These are phyloP conservation scores for Ailurus styani DNA, from an alignment of 2,113 vertebrate genomes.

Conservation along the genomic window DNA sequence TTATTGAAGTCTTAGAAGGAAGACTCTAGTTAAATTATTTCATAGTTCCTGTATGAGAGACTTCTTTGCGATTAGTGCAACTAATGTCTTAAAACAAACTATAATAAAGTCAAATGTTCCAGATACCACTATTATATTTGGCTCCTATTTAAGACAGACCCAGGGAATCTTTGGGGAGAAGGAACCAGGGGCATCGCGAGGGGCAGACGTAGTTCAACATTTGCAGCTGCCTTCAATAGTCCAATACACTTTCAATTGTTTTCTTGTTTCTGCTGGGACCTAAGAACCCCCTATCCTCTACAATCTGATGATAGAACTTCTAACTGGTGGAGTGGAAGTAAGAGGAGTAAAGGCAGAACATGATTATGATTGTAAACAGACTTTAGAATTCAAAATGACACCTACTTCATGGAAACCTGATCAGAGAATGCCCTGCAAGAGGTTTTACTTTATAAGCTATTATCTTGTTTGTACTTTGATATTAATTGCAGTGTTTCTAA, in stretches of 20 bases:
- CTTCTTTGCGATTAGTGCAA: constrained; percentile 53
- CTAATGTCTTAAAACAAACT: constrained; percentile 37
- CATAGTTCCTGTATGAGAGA: constrained; percentile 39
- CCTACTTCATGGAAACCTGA: not conserved
- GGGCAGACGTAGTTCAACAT: not conserved
- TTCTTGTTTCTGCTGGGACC: not conserved
- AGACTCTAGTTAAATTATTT: constrained; percentile 34
- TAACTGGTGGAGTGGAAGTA: not conserved
- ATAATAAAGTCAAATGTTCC: not conserved
- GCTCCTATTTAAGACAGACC: constrained; percentile 9
- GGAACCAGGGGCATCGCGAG: not conserved
- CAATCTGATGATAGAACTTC: not conserved
- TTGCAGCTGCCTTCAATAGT: constrained; percentile 1
- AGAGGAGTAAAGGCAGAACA: not conserved
- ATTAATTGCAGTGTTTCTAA: not conserved
- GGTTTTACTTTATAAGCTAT: not conserved
- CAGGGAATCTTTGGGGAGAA: not conserved
- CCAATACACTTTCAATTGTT: not conserved
- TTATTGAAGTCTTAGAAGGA: constrained; percentile 48
- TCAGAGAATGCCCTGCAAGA: not conserved
- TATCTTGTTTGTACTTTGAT: not conserved
- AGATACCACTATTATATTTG: not conserved
- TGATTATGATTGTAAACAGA: not conserved
- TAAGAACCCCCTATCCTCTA: not conserved
- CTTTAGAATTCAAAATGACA: not conserved